phyloP scores from a whole-genome alignment of 2,888 invertebrate species.

The Coenonympha glycerion region DNA sequence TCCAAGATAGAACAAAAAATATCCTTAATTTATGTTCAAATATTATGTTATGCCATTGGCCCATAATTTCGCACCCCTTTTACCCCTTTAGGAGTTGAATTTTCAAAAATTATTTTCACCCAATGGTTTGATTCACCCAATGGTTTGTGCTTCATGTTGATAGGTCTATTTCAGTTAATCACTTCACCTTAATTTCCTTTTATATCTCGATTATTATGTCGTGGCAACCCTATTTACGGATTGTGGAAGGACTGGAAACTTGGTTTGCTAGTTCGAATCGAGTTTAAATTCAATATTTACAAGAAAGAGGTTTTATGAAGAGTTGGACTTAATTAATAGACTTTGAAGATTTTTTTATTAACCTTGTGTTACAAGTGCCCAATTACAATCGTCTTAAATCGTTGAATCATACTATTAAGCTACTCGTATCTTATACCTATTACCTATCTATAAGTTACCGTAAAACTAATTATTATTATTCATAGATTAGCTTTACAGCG shows the following conservation, averaged over 20 bases:
- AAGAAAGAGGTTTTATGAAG: constrained; percentile 26
- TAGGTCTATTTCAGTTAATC: no score
- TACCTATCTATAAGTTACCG: background rate
- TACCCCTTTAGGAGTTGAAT: no score
- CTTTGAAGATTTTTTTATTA: constrained; percentile 16
- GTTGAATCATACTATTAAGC: background rate
- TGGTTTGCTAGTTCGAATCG: constrained; percentile 25
- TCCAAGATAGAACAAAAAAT: no score
- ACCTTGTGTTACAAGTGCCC: background rate
- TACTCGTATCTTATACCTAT: no score
- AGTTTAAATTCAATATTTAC: constrained; percentile 28
- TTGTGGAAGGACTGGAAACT: constrained; percentile 28
- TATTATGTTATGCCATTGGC: no score
- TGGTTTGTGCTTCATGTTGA: no score
- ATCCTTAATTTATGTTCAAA: no score
- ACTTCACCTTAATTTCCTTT: background rate
- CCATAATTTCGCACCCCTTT: no score
- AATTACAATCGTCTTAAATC: background rate
- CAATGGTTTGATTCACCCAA: no score
- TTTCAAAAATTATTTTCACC: no score
- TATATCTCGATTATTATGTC: background rate
- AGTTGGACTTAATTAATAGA: constrained; percentile 21
- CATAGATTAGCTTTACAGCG: no score
- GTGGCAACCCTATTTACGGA: constrained; percentile 20
- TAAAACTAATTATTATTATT: no score